A percentile compares a stretch with the other conserved stretches of the same genome.
phyloP scores from a whole-genome alignment of 2,797 vertebrate genomes.

The Allobates femoralis region DNA sequence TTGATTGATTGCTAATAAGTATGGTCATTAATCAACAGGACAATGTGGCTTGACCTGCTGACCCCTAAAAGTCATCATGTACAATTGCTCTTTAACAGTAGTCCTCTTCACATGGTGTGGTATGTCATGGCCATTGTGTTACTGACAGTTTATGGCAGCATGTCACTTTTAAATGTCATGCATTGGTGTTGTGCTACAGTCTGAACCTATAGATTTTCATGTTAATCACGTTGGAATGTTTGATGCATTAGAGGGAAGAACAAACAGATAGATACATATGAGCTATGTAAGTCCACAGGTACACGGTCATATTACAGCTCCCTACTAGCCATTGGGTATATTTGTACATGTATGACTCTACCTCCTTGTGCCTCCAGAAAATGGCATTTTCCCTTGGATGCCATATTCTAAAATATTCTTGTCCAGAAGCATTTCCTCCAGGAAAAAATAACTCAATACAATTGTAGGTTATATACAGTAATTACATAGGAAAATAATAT shows the following conservation, averaged over 20 bases:
- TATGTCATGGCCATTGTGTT: neutral
- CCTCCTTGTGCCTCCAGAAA: too few species aligned
- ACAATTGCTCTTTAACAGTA: neutral
- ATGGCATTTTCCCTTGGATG: too few species aligned
- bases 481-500: neutral
- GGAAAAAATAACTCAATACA: neutral
- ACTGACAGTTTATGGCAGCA: constrained; percentile 19
- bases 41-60: neutral
- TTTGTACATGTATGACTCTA: neutral
- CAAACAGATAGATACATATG: neutral
- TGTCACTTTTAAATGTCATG: constrained; percentile 17
- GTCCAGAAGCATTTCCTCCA: too few species aligned
- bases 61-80: constrained; percentile 5
- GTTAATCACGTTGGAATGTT: neutral
- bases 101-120: constrained; percentile 2
- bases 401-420: too few species aligned
- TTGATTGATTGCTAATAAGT: constrained; percentile 31
- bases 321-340: neutral
- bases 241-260: neutral
- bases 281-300: neutral
- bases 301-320: neutral
- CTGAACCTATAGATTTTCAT: neutral
- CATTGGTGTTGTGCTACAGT: neutral
- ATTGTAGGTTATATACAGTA: neutral
- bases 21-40: constrained; percentile 18